Evolutionary conservation across 2,888 invertebrate genomes (phyloP).

Genomic region (Nomada ferruginata): DNA sequence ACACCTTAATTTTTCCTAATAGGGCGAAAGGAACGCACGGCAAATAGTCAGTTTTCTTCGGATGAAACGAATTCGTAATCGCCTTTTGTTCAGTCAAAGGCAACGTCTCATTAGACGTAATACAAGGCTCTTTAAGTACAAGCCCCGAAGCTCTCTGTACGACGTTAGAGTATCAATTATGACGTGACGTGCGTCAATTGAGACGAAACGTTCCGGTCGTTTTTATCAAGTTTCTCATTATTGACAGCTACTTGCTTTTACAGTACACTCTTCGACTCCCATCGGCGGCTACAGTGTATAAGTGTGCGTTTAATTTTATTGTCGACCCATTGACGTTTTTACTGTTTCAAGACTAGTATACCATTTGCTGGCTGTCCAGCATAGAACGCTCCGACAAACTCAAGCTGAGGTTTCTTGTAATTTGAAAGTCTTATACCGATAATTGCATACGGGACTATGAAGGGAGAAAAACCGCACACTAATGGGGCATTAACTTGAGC

Average conservation of each 20-base stretch:
- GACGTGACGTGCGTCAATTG: conserved; percentile 59
- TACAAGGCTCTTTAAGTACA: conserved; percentile 37
- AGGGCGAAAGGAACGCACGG: conserved; percentile 46
- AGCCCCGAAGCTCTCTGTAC: conserved; percentile 10
- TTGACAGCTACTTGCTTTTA: conserved; percentile 57
- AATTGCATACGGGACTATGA: conserved; percentile 16
- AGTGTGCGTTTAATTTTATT: conserved; percentile 63
- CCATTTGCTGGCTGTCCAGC: conserved; percentile 29
- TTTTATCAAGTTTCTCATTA: conserved; percentile 68
- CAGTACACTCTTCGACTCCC: conserved; percentile 2
- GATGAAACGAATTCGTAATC: conserved; percentile 33
- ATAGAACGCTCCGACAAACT: conserved; percentile 14
- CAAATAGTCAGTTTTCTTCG: conserved; percentile 29
- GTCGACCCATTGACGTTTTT: conserved; percentile 65
- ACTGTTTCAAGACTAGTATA: conserved; percentile 8
- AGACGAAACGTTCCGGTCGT: conserved; percentile 51
- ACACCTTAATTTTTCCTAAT: conserved; percentile 33
- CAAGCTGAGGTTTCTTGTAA: conserved; percentile 12
- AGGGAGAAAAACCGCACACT: neutral
- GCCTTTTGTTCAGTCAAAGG: conserved; percentile 45
- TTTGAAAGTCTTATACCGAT: conserved; percentile 8
- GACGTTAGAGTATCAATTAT: conserved; percentile 58
- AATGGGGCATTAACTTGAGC: conserved; percentile 5
- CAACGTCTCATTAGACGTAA: conserved; percentile 56
- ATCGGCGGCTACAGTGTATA: conserved; percentile 30